These are phyloP conservation scores for Electrophaes corylata DNA, from an alignment of 2,888 invertebrate species.

Conservation along the genomic window DNA sequence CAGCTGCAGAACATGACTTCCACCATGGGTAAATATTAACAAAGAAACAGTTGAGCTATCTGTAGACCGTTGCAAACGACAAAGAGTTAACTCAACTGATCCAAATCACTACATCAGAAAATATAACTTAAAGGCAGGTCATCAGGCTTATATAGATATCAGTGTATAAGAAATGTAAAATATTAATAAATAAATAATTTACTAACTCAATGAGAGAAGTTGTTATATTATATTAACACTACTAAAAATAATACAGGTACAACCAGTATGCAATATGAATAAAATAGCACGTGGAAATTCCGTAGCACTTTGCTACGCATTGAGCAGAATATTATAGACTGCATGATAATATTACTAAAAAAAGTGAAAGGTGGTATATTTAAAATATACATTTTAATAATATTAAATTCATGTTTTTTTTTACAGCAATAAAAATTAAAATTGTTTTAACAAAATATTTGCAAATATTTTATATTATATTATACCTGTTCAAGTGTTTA, in stretches of 20 bases:
- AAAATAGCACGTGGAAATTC: not conserved
- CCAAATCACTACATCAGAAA: not conserved
- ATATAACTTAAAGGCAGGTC: not conserved
- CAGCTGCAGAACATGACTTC: conserved; percentile 82
- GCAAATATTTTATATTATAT: not conserved
- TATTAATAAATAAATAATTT: not conserved
- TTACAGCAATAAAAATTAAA: too few species aligned
- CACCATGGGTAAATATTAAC: conserved; percentile 77
- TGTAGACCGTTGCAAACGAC: too few species aligned
- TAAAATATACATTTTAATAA: not conserved
- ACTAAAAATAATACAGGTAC: not conserved
- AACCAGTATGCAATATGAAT: not conserved
- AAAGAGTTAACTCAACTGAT: too few species aligned
- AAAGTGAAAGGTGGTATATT: not conserved
- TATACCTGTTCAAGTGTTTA: not conserved
- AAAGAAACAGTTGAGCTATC: too few species aligned
- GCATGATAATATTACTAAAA: too few species aligned
- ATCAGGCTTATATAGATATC: not conserved
- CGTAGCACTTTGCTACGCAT: conserved; percentile 44
- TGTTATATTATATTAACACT: not conserved
- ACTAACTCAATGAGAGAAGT: not conserved
- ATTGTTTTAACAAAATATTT: too few species aligned
- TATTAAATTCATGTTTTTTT: too few species aligned
- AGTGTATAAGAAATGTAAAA: not conserved
- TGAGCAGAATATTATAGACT: not conserved